Conservation (phyloP, 2,797 vertebrate genomes). For the Falco cherrug region DNA sequence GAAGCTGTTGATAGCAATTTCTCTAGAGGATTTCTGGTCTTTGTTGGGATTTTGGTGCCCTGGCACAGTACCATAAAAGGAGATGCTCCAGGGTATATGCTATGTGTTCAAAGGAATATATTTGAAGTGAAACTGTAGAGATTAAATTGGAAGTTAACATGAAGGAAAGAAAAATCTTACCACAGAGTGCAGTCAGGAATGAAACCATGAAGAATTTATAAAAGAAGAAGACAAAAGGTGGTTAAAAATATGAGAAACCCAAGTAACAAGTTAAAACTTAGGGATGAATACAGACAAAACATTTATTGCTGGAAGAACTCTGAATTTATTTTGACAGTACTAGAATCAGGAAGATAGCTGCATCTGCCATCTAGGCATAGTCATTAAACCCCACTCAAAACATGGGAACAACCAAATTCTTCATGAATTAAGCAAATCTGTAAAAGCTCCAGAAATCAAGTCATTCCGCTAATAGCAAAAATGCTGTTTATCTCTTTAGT, state of each 20-base stretch:
- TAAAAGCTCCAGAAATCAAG: not conserved
- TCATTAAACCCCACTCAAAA: not conserved
- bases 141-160: not conserved
- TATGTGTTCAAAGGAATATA: not conserved
- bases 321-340: not conserved
- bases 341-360: not conserved
- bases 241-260: not conserved
- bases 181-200: not conserved
- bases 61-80: fast-evolving
- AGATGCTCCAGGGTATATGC: not conserved
- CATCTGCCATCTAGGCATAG: not conserved
- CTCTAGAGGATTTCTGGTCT: not conserved
- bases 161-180: not conserved
- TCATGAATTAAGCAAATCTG: not conserved
- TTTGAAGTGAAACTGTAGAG: not conserved
- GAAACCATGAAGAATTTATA: not conserved
- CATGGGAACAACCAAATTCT: not conserved
- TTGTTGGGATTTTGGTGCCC: not conserved
- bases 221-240: not conserved
- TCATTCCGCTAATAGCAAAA: not conserved
- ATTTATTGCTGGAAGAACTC: not conserved
- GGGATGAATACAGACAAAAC: not conserved
- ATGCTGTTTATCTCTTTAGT: not conserved
- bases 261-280: not conserved
- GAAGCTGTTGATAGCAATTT: not conserved